These are phyloP conservation scores for Argynnis bischoffii DNA, from an alignment of 2,888 invertebrate species.

Conservation along the genomic window DNA sequence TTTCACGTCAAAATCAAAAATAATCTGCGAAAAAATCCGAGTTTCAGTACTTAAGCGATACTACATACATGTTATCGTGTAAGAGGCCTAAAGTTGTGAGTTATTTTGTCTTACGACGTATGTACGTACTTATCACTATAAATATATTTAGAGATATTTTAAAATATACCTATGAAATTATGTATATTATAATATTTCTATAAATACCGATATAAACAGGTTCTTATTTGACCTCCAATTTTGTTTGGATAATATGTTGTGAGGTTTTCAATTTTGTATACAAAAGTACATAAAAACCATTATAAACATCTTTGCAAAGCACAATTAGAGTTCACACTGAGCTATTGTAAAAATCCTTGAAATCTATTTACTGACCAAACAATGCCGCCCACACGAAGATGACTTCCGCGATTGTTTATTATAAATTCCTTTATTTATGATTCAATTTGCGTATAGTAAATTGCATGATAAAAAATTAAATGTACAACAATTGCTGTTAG, in stretches of 20 bases:
- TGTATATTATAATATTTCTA: not conserved
- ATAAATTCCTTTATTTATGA: conserved; percentile 18
- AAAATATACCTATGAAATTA: no score
- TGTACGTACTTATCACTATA: no score
- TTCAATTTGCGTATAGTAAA: conserved; percentile 8
- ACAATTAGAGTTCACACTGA: conserved; percentile 15
- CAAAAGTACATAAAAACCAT: conserved; percentile 17
- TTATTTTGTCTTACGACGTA: no score
- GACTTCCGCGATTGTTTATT: conserved; percentile 28
- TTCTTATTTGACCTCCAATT: conserved; percentile 4
- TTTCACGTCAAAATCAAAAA: no score
- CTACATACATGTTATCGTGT: no score
- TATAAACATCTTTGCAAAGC: not conserved
- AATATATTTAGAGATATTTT: no score
- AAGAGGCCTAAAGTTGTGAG: no score
- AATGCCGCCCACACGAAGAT: conserved; percentile 28
- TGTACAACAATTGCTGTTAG: no score
- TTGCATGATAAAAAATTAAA: no score
- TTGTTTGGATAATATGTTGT: not conserved
- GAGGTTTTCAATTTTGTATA: not conserved
- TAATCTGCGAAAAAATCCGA: no score
- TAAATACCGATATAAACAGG: not conserved
- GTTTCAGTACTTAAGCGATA: no score
- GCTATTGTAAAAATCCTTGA: conserved; percentile 30
- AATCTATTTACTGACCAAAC: conserved; percentile 28